Conservation (phyloP, 1,140 invertebrate species). For the Solen grandis region DNA sequence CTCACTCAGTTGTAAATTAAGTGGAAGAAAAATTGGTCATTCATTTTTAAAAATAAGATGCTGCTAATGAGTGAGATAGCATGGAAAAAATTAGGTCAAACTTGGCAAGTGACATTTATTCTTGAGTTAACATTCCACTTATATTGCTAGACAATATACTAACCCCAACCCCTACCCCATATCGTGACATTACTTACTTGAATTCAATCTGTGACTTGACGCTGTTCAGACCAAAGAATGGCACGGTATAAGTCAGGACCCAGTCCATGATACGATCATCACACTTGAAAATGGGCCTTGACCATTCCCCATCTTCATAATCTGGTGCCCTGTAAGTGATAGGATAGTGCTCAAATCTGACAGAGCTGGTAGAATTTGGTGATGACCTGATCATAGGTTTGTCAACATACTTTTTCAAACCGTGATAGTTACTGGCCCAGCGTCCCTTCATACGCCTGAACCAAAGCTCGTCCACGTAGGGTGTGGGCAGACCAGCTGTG, state of each 20-base stretch:
- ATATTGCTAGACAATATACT: no score
- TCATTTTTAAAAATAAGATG: no score
- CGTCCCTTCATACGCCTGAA: slow-evolving; percentile 93
- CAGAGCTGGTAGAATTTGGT: slow-evolving; percentile 82
- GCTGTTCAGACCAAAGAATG: slow-evolving; percentile 98
- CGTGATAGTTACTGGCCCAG: slow-evolving; percentile 96
- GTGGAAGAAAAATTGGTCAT: no score
- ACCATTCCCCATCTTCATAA: slow-evolving; percentile 92
- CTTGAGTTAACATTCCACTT: no score
- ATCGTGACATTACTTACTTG: slow-evolving; percentile 79
- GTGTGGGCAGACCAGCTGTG: slow-evolving; percentile 82
- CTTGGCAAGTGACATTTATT: no score
- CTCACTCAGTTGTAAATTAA: no score
- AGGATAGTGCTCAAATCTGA: slow-evolving; percentile 87
- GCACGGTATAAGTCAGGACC: slow-evolving; percentile 96
- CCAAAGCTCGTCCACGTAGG: slow-evolving; percentile 92
- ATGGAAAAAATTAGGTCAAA: no score
- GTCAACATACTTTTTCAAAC: slow-evolving; percentile 94
- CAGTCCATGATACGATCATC: slow-evolving; percentile 92
- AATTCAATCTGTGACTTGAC: slow-evolving; percentile 84
- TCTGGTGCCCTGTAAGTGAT: slow-evolving; percentile 86
- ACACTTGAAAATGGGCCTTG: slow-evolving; percentile 96
- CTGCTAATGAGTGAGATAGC: no score
- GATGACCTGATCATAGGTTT: slow-evolving; percentile 96
- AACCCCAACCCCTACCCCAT: no score